Percentiles rank a stretch among this genome's conserved stretches.
Evolutionary conservation across 35 echinoderm and acorn worm species (phyloP).

Genomic region (Apostichopus parvimensis): DNA sequence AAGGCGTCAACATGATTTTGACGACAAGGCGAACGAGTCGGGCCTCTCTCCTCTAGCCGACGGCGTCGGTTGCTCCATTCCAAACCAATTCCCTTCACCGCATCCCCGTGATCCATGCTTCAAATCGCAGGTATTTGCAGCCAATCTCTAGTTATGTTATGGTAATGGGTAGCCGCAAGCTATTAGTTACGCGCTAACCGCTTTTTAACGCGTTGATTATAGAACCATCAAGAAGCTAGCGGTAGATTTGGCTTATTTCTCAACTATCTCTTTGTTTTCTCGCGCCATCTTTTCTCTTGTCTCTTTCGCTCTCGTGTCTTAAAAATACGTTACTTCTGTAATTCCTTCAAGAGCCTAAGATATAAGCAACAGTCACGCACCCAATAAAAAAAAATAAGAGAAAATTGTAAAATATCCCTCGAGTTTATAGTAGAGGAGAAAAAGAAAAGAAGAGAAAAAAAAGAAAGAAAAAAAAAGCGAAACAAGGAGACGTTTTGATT

Average conservation of each 20-base stretch:
- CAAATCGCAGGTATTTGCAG: slow-evolving; percentile 53
- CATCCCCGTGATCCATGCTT: slow-evolving; percentile 41
- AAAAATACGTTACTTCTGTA: neutral
- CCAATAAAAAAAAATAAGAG: neutral
- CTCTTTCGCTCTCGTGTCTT: neutral
- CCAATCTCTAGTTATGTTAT: slow-evolving; percentile 58
- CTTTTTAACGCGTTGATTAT: slow-evolving; percentile 58
- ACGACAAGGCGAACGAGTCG: slow-evolving; percentile 35
- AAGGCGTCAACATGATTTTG: slow-evolving; percentile 50
- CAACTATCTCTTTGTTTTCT: neutral
- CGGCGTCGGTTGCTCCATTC: slow-evolving; percentile 55
- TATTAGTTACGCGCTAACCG: slow-evolving; percentile 59
- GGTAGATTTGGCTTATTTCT: slow-evolving; percentile 23
- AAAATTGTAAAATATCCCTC: neutral
- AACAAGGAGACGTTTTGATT: too few species aligned
- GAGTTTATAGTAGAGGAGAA: too few species aligned
- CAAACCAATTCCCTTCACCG: slow-evolving; percentile 52
- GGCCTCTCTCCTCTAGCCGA: slow-evolving; percentile 50
- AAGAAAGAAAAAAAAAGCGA: too few species aligned
- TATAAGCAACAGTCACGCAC: slow-evolving; percentile 20
- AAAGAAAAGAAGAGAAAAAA: too few species aligned
- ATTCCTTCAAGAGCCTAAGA: slow-evolving; percentile 9
- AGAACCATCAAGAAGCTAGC: slow-evolving; percentile 48
- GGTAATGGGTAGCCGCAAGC: slow-evolving; percentile 52
- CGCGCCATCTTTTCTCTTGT: slow-evolving; percentile 1